Percentiles rank a stretch among this genome's conserved stretches.
phyloP scores from a whole-genome alignment of 1,140 invertebrate species.

The Apis laboriosa region DNA sequence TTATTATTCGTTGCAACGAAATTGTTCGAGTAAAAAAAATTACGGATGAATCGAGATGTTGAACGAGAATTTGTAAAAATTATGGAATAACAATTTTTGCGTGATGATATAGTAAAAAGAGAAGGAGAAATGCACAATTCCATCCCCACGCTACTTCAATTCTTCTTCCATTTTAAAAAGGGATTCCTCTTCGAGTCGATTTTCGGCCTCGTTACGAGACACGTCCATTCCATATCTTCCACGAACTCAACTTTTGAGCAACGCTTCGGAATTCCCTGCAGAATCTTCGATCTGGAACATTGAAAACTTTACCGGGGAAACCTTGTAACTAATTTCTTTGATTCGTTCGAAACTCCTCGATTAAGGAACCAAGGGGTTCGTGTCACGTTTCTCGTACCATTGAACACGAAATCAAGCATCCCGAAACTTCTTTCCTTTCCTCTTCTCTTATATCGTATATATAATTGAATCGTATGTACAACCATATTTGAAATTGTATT shows the following conservation, averaged over 20 bases:
- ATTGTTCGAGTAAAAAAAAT: too few relatives aligned
- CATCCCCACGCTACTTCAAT: neutral
- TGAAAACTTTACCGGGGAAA: neutral
- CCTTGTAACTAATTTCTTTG: neutral
- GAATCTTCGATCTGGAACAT: neutral
- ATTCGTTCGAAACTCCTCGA: neutral
- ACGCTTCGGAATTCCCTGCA: neutral
- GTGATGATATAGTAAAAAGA: too few relatives aligned
- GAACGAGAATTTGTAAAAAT: too few relatives aligned
- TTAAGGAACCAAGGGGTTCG: neutral
- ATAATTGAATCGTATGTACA: neutral
- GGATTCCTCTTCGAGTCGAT: conserved; percentile 1
- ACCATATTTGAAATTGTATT: neutral
- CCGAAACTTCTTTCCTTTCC: neutral
- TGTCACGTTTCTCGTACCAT: neutral
- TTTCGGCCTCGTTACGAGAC: neutral
- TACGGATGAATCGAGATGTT: too few relatives aligned
- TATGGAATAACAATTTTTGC: too few relatives aligned
- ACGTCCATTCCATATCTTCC: neutral
- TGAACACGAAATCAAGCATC: neutral
- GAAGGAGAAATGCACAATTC: neutral
- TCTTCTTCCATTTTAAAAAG: neutral
- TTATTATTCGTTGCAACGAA: too few relatives aligned
- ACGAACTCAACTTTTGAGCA: neutral
- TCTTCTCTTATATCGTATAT: neutral